phyloP scores from a whole-genome alignment of 2,113 vertebrate genomes.

The Tichodroma muraria region DNA sequence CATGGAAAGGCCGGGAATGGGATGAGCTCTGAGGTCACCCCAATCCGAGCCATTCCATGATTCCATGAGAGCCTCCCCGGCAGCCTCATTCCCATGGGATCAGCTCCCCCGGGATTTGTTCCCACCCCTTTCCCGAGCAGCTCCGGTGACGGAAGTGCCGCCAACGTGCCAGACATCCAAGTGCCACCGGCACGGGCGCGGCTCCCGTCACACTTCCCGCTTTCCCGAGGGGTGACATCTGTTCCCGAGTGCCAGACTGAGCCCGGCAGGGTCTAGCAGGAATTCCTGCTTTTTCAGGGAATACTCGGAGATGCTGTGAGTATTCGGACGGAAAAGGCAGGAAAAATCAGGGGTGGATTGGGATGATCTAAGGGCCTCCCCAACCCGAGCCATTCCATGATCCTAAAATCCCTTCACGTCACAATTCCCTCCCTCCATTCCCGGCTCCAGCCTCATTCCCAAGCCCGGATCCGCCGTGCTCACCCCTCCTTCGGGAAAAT shows the following conservation, averaged over 20 bases:
- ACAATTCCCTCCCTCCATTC: neutral
- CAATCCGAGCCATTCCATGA: fast-evolving
- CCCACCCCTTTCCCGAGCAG: neutral
- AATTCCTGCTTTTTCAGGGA: neutral
- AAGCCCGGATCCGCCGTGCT: neutral
- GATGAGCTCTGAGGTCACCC: neutral
- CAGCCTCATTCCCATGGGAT: fast-evolving
- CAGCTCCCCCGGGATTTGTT: neutral
- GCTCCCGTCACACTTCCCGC: neutral
- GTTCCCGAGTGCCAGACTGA: neutral
- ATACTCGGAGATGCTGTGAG: fast-evolving
- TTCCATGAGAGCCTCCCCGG: fast-evolving
- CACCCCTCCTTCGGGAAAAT: neutral
- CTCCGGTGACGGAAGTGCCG: neutral
- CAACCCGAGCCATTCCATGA: fast-evolving
- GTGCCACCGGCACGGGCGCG: neutral
- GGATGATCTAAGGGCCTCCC: neutral
- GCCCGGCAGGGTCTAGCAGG: neutral
- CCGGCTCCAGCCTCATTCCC: neutral
- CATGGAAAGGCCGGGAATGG: fast-evolving
- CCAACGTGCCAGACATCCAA: neutral
- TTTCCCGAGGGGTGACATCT: neutral
- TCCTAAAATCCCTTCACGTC: fast-evolving
- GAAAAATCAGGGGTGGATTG: neutral
- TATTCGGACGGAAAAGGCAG: neutral